Base-by-base conservation (phyloP, 2,888 invertebrate genomes). In the Mythimna lalbum region DNA sequence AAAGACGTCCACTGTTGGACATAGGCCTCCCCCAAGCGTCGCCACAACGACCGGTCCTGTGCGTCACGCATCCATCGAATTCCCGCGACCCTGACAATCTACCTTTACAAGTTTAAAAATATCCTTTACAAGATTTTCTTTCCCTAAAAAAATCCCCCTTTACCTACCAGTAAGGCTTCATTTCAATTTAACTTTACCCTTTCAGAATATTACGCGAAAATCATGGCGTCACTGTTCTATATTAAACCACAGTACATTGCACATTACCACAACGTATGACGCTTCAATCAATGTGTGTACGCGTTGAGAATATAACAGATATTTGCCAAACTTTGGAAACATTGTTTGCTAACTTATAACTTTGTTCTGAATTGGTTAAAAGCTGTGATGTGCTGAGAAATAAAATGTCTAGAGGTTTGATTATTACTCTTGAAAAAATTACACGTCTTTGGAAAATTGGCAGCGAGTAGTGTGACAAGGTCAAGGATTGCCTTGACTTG, bases 221-320 rank as follows among this genome's bases (percentile, higher is more conserved):
- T 39, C 47, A 63, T 63, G 33, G 36, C 27, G 23, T 43, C 43
- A 39, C 57, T 52, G 60, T 14, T 68, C 66, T 39, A 73, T 65
- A 72, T 60, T 80, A 70, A 69, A 83, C 82, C 83, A 36, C 79
- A 70, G 63, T 72, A 55, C 62, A 68, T 81, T 76, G 53, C 67
- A 68, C 65, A 63, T 71, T 55, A 66, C 76, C 73, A 60, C 81
- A 79, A 23, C n/a, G 31, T 64, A 49, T 75, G 66, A 62, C 63
- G 55, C 65, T 36, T 69, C 78, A 71, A 81, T 79, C 76, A 76
- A 76, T 69, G 57, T 36, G n/a, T 19, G 64, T 52, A 67, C 69
- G 78, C 68, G 66, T 56, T 31, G 57, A 52, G 74, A 68, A 64
- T 73, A 66, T 12, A 27, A 52, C 49, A 52, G 27, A 55, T 74